Evolutionary conservation across 1,140 invertebrate species (phyloP), one percentile per base, ranked within the genome.

Genomic region (Parasteatoda tepidariorum): DNA sequence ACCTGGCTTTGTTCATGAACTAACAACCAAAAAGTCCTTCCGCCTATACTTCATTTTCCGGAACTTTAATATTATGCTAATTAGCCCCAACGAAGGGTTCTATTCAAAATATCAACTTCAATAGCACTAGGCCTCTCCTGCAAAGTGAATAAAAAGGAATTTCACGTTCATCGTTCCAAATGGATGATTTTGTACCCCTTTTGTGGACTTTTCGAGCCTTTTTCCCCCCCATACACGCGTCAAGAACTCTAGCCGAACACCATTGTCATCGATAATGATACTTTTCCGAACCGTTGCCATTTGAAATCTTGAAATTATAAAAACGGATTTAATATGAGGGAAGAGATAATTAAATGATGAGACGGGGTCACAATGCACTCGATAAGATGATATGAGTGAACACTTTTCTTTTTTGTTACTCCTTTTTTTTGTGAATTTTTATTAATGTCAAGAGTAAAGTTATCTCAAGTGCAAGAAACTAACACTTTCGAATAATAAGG

Each of bases 61-160:
- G 48, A 79, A 79, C 76, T 79, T 79, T 79, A 79, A 79, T 68
- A 79, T 68, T 79, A 79, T 79, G 76, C 76, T 79, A 79, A 79
- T 79, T 79, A 79, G 64, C 64, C 41, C 11, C n/a, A 31, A 31
- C 15, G 59, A 57, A 59, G n/a, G 41, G 31, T n/a, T 15, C 76
- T 30, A 68, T 79, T 79, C 41, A 79, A 59, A 79, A 57, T 28
- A 79, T 57, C 11, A 31, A 18, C 18, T 6, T 74, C 28, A 74
- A 33, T 74, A 74, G 41, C 48, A 28, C 70, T 31, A 48, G 38
- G 13, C 38, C 28, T 73, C 28, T n/a, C 34, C 9, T 48, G 26
- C 38, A 28, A 66, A n/a, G 9, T n/a, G 26, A 33, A 75, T 11
- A 28, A 57, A 38, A 75, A 28, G 24, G 26, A 54, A 66, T 54